Base-by-base conservation (phyloP, 2,113 vertebrate genomes). In the Morphnarchus princeps region DNA sequence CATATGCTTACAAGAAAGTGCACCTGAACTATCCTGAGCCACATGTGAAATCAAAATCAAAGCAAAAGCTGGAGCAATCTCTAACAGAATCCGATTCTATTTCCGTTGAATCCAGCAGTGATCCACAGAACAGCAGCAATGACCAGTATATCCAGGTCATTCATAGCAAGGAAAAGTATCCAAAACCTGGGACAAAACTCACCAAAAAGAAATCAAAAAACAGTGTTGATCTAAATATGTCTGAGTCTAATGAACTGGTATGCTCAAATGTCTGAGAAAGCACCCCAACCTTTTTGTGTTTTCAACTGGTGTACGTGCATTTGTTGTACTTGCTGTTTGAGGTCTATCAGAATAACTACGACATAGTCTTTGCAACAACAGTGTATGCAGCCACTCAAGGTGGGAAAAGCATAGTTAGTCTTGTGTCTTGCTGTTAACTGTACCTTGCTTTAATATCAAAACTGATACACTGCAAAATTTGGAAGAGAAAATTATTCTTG, bases 61-160 rank as follows among this genome's bases (percentile, higher is more conserved):
- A 98, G 77, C 97, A 98, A 14, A 98, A 98, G 89, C 74, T 96
- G 8, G 98, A 99, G 36, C 98, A 98, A 0, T 97, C 98, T 16
- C 93, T 98, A 72, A 99, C 99, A 0, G 99, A 99, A 72, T 99
- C 99, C 0, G 99, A 99, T 88, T 99, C 99, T 0, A 62, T 98
- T 52, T 99, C 99, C 2, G 79, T 98, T 22, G 98, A 98, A 16
- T 99, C 99, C 67, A 99, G 99, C 96, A 99, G 99, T 1, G 99
- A 99, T 94, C 99, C 98, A 1, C 99, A 99, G 94, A 99, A 98
- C 96, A 99, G 99, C 96, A 97, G 99, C 96, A 98, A 98, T 1
- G 99, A 99, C 96, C 99, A 99, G 86, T 99, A 99, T 80, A 99
- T 99, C 34, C 99, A 99, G 81, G 98, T 99, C 90, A 98, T 98